Evolutionary conservation across 2,113 vertebrate species (phyloP), one percentile per base, ranked within the genome.

Genomic region (Rhinopithecus roxellana): DNA sequence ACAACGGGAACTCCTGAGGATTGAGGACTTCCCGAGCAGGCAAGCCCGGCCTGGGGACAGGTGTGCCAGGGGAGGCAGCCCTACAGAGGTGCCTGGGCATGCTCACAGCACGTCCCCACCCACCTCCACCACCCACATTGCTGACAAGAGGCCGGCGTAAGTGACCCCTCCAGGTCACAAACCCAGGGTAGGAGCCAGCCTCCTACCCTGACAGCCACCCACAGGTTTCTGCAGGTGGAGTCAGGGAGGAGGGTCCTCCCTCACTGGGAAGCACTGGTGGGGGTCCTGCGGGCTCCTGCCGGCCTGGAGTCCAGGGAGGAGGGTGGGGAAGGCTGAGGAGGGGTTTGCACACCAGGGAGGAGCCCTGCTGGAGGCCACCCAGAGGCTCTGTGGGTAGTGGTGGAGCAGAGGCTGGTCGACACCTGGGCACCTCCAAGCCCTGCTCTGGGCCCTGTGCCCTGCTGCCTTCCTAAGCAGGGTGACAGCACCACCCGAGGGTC

Each of bases 361-460:
- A 30, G 52, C 10, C 67, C 67, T 64, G 27, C 27, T 27, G 5
- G 38, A n/a, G 45, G 57, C 59, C 52, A 82, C 14, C 18, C 18
- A 64, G 55, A n/a, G 22, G 22, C 6, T 25, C 35, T 23, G 20
- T 17, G 69, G 35, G 6, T 0, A 13, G 40, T 0, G 5, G 52
- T 5, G 57, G 5, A 17, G 30, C 3, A 4, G 0, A 30, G 52
- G 64, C 43, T 0, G 1, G 18, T 14, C 8, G 18, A 9, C 45
- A 72, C 32, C 23, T 20, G 23, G 50, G 9, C 0, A 1, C 5
- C 18, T 30, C 48, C 38, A 27, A 14, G 5, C 22, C 67, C 7
- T 32, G 50, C 52, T 22, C 61, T 48, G 20, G 20, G 2, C 32
- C 23, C 48, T 6, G 23, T 5, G 6, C 50, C 6, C 35, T n/a